phyloP scores from a whole-genome alignment of 2,888 invertebrate species.

The Orchesella flavescens region DNA sequence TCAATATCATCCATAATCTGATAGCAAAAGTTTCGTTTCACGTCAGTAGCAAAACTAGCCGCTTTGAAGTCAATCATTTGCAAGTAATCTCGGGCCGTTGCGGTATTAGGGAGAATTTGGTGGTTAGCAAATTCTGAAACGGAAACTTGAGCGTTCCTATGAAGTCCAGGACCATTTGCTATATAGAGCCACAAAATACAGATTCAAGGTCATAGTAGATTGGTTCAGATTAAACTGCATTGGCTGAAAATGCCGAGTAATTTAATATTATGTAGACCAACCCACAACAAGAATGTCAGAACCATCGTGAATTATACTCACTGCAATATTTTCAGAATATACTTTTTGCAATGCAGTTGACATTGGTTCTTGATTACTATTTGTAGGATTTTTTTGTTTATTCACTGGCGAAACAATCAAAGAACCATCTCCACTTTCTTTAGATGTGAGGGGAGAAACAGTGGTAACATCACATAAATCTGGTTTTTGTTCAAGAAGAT shows the following conservation, averaged over 20 bases:
- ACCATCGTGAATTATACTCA: conserved; percentile 43
- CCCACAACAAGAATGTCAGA: conserved; percentile 28
- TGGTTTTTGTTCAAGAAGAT: background rate
- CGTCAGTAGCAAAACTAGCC: conserved; percentile 27
- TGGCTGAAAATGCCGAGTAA: too few species aligned
- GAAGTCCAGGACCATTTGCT: conserved; percentile 31
- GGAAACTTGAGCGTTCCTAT: conserved; percentile 32
- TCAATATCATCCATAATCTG: conserved; percentile 50
- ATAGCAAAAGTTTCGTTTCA: conserved; percentile 44
- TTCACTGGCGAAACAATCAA: background rate
- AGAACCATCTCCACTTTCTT: conserved; percentile 49
- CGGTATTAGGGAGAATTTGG: conserved; percentile 5
- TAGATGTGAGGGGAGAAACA: conserved; percentile 3
- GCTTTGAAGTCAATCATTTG: conserved; percentile 4
- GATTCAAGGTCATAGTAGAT: background rate
- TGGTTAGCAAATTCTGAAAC: conserved; percentile 3
- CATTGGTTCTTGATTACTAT: background rate
- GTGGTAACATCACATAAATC: background rate
- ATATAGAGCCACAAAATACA: background rate
- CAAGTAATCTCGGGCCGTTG: conserved; percentile 22
- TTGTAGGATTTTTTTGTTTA: background rate
- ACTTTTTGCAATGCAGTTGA: conserved; percentile 9
- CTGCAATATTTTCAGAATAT: conserved; percentile 28
- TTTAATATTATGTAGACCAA: conserved; percentile 2
- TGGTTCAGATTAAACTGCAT: too few species aligned